Conservation (phyloP, 2,888 invertebrate genomes). For the Lasioglossum pauxillum region DNA sequence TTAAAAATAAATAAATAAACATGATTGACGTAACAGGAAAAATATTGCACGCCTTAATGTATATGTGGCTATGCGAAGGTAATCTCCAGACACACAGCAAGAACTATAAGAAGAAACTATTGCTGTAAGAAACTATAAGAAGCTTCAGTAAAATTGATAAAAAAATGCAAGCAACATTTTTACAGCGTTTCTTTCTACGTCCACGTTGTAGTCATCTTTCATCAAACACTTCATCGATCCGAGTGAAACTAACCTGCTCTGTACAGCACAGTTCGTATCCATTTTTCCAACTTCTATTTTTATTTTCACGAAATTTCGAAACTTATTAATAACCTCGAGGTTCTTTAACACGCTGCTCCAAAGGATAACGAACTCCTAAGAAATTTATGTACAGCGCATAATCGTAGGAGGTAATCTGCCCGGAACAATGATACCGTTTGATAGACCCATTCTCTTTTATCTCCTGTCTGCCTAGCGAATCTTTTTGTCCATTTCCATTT, state of each 20-base stretch:
- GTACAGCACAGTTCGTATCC: not conserved
- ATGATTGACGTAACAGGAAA: too few relatives aligned
- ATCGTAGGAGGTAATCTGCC: constrained; percentile 7
- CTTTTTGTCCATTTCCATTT: not conserved
- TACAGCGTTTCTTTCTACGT: too few relatives aligned
- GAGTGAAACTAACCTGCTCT: not conserved
- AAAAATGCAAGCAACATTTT: too few relatives aligned
- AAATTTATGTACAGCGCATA: constrained; percentile 7
- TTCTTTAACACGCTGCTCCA: too few relatives aligned
- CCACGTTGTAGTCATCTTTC: too few relatives aligned
- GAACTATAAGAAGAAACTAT: too few relatives aligned
- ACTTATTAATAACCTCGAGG: not conserved
- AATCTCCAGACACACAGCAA: too few relatives aligned
- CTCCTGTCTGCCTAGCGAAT: not conserved
- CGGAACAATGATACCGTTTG: constrained; percentile 3
- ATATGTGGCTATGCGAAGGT: too few relatives aligned
- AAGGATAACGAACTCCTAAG: not conserved
- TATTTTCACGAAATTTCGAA: not conserved
- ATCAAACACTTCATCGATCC: not conserved
- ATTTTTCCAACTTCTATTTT: not conserved
- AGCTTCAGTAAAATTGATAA: too few relatives aligned
- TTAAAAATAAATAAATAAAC: too few relatives aligned
- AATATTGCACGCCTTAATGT: too few relatives aligned
- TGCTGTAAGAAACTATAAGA: too few relatives aligned
- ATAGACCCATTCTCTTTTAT: constrained; percentile 2